Evolutionary conservation across 1,140 invertebrate species (phyloP).

Genomic region (Tyrophagus putrescentiae): DNA sequence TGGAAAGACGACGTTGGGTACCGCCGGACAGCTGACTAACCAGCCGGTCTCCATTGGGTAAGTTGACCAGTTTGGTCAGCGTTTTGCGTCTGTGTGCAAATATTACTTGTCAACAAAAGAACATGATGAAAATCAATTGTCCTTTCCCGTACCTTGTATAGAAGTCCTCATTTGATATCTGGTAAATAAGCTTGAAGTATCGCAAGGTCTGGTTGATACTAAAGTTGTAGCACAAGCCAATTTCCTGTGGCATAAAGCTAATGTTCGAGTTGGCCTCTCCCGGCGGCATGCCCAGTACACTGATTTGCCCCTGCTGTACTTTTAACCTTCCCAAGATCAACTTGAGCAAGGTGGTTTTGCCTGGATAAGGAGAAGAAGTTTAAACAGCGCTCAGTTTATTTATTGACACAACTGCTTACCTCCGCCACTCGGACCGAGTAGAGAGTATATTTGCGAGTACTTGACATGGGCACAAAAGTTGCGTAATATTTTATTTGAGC

Average conservation of each 20-base stretch:
- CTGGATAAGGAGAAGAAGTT: too few species aligned
- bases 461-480: slow-evolving; percentile 15
- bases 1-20: slow-evolving; percentile 75
- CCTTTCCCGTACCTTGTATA: neutral
- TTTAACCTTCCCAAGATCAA: slow-evolving; percentile 27
- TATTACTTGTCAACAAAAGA: slow-evolving; percentile 25
- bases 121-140: neutral
- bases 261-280: slow-evolving; percentile 37
- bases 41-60: slow-evolving; percentile 41
- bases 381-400: too few species aligned
- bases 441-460: slow-evolving; percentile 21
- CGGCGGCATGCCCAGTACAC: slow-evolving; percentile 14
- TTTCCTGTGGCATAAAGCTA: slow-evolving; percentile 71
- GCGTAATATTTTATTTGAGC: neutral
- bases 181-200: slow-evolving; percentile 87
- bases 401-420: too few species aligned
- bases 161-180: slow-evolving; percentile 44
- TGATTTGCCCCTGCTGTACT: neutral
- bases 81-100: slow-evolving; percentile 10
- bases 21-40: slow-evolving; percentile 52
- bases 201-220: slow-evolving; percentile 83
- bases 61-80: slow-evolving; percentile 45
- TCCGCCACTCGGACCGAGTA: slow-evolving; percentile 23
- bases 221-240: slow-evolving; percentile 82
- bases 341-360: slow-evolving; percentile 37